Conservation (phyloP, 2,113 vertebrate species). For the Caretta caretta region DNA sequence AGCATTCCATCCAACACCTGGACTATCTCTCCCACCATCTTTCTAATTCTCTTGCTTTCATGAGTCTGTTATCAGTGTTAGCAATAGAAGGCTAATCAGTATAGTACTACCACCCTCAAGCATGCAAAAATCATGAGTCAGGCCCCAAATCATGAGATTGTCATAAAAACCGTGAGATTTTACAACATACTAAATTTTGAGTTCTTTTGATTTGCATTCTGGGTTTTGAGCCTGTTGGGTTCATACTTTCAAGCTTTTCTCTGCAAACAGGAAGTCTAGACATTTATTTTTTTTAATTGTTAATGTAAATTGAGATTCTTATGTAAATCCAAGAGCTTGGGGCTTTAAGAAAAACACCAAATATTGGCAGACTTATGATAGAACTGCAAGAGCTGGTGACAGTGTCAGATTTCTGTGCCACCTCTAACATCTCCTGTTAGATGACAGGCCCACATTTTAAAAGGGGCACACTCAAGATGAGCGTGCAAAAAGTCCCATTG, state of each 20-base stretch:
- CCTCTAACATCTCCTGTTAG: background rate
- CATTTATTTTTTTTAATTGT: background rate
- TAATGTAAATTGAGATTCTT: background rate
- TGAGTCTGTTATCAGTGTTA: background rate
- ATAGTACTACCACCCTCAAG: background rate
- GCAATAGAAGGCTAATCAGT: rapidly evolving
- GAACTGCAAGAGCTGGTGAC: background rate
- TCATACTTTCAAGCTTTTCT: background rate
- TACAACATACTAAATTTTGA: background rate
- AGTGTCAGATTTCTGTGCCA: background rate
- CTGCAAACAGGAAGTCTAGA: background rate
- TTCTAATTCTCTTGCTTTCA: background rate
- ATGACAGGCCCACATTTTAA: background rate
- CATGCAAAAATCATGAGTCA: background rate
- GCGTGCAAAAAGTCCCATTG: background rate
- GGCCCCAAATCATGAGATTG: background rate
- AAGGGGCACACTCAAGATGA: background rate
- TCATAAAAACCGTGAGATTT: background rate
- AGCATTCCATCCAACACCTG: slow-evolving; percentile 8
- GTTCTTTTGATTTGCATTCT: background rate
- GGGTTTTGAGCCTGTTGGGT: background rate
- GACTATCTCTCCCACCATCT: background rate
- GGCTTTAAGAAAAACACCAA: background rate
- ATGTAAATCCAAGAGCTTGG: background rate
- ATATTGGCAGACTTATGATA: background rate